Conservation (phyloP, 2,797 vertebrate species). For the Anguilla pacifica region DNA sequence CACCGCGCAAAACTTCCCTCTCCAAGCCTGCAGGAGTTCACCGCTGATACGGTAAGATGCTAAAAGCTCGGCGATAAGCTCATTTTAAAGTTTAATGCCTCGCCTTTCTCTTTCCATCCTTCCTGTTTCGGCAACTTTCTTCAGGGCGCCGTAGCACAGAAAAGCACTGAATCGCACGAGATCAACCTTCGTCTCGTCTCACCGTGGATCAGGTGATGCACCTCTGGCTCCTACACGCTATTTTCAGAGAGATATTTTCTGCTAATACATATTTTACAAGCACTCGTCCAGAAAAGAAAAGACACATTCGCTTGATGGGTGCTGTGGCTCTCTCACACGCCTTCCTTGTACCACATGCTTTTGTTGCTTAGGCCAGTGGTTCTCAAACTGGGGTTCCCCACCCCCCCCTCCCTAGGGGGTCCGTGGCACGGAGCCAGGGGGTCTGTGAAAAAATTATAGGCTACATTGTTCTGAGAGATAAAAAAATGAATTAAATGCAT, state of each 20-base stretch:
- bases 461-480: too few species aligned
- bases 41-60: not conserved
- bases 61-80: not conserved
- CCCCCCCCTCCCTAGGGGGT: too few species aligned
- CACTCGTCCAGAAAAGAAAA: not conserved
- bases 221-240: not conserved
- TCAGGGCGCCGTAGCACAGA: not conserved
- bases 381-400: too few species aligned
- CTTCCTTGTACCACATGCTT: not conserved
- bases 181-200: not conserved
- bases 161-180: not conserved
- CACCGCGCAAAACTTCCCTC: not conserved
- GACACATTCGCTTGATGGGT: not conserved
- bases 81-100: slow-evolving; percentile 14
- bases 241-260: not conserved
- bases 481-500: too few species aligned
- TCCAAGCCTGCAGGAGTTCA: not conserved
- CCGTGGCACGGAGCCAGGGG: too few species aligned
- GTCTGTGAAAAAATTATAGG: too few species aligned
- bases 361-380: not conserved
- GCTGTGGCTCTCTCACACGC: not conserved
- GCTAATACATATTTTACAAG: not conserved
- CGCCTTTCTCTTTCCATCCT: not conserved
- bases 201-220: not conserved
- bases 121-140: not conserved